phyloP scores from a whole-genome alignment of 2,888 invertebrate genomes.

The Petrolisthes manimaculis region DNA sequence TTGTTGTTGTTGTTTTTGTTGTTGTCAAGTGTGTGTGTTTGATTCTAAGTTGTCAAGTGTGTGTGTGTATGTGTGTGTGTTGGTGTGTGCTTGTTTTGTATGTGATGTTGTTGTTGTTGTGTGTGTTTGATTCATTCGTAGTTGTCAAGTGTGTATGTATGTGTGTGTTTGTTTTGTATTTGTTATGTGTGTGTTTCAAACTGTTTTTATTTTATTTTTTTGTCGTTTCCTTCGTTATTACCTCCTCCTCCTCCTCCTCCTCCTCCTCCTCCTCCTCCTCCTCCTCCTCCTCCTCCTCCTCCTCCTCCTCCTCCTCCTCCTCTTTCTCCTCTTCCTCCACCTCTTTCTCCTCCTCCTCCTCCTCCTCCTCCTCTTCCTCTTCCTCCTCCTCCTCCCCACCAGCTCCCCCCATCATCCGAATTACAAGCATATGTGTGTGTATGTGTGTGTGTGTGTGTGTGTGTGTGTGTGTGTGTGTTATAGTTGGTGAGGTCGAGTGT shows the following conservation, averaged over 20 bases:
- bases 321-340: not conserved
- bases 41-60: not conserved
- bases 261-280: not conserved
- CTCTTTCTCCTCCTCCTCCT: not conserved
- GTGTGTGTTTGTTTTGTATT: not conserved
- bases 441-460: no score
- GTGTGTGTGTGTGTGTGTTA: no score
- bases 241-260: not conserved
- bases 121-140: not conserved
- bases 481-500: no score
- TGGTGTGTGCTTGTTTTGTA: not conserved
- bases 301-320: not conserved
- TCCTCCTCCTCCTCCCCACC: not conserved
- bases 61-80: conserved; percentile 9
- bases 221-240: not conserved
- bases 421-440: no score
- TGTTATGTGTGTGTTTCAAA: not conserved
- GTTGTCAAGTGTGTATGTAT: not conserved
- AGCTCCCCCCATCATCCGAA: not conserved
- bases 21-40: not conserved
- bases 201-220: not conserved
- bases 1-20: not conserved
- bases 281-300: not conserved
- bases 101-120: not conserved
- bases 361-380: not conserved